A percentile compares a stretch with the other conserved stretches of the same genome.
phyloP scores from a whole-genome alignment of 2,797 vertebrate genomes.

The Delichon dasypus region DNA sequence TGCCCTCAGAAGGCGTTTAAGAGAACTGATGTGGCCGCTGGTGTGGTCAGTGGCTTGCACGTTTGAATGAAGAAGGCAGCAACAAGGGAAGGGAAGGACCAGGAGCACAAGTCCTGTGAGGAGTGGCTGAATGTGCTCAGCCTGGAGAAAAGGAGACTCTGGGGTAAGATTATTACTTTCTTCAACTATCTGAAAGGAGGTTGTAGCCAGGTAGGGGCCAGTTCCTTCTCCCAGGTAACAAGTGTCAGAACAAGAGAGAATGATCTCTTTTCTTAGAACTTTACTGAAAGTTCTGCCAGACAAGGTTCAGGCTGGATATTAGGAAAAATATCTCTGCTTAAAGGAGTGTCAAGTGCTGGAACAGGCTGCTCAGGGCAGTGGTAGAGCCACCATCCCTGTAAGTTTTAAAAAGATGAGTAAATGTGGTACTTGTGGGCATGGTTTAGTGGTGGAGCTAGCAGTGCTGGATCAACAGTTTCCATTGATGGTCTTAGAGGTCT shows the following conservation, averaged over 20 bases:
- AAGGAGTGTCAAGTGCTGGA: neutral
- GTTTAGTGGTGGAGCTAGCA: neutral
- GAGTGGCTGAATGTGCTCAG: neutral
- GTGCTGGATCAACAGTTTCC: neutral
- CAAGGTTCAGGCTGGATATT: neutral
- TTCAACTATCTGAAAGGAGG: neutral
- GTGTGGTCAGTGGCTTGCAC: neutral
- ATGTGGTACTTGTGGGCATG: neutral
- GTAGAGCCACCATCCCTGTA: too few species aligned
- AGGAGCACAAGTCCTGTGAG: neutral
- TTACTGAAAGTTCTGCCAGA: neutral
- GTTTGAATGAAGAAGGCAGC: neutral
- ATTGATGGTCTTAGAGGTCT: neutral
- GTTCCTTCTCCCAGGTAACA: neutral
- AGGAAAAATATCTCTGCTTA: neutral
- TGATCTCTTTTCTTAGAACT: neutral
- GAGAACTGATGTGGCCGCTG: neutral
- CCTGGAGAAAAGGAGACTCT: neutral
- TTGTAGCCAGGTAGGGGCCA: neutral
- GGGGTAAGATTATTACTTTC: neutral
- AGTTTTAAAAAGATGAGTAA: neutral
- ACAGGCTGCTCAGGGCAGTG: neutral
- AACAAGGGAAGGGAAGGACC: neutral
- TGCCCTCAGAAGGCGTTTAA: neutral
- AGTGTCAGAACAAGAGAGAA: neutral